Evolutionary conservation across 2,113 vertebrate genomes (phyloP), one percentile per base, ranked within the genome.

Genomic region (Aythya baeri): DNA sequence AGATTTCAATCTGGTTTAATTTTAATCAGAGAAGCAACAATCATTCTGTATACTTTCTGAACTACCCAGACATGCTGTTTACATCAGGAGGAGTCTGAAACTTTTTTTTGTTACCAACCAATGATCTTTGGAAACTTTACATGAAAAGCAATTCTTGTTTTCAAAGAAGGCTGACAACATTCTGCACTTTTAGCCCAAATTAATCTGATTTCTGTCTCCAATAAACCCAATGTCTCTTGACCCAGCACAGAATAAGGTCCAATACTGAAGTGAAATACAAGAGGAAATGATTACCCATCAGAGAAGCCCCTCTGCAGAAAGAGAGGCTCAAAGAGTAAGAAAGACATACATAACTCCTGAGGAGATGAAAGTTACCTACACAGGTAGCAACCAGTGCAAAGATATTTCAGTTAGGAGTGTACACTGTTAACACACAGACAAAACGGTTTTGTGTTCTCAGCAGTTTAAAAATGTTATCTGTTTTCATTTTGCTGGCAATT

Each of bases 251-350:
- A 80, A 85, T 5, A 80, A 83, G 12, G 16, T 27, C 29, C 17
- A 50, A 88, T 65, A 23, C 22, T 29, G 0, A 84, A 87, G 16
- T 20, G 0, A 79, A 68, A 59, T 3, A 0, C 1, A 75, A 61
- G 29, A 80, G 17, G 17, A 68, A 75, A 70, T 20, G 7, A 20
- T 38, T 65, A 73, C 41, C 9, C 59, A 41, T 41, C 41, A 41
- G 41, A 41, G 41, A 23, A 77, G 29, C 7, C 25, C 34, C 46
- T 82, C 34, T 2, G 4, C 9, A 10, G 23, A 41, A 46, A 82
- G 29, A 65, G 1, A 66, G 2, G 17, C 31, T 83, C 46, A 17
- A 55, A 50, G 54, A 85, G 3, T 21, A 38, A 67, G 13, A 54
- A 3, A 5, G 13, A 49, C 2, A 41, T 41, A 41, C 38, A 41